Evolutionary conservation across 2,888 invertebrate species (phyloP), one percentile per base, ranked within the genome.

Genomic region (Tachystola acroxantha): DNA sequence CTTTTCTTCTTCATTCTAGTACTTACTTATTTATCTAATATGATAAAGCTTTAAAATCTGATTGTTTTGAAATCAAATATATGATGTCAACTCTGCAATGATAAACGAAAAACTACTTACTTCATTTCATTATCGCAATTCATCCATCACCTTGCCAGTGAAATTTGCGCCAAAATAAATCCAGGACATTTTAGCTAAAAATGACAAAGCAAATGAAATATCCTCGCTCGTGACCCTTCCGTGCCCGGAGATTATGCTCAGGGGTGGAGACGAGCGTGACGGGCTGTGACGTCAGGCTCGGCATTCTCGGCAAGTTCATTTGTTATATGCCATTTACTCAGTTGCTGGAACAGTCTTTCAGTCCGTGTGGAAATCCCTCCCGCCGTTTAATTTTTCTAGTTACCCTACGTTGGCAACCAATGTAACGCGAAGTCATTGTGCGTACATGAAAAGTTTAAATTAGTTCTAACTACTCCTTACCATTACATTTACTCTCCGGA

Each of bases 131-230:
- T n/a, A 36, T 32, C 22, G 14, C 12, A 10, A 32, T 7, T 34
- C 25, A 40, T 40, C 36, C 36, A 40, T 40, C 36, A 40, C 26
- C 33, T 9, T 19, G 31, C 36, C 42, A 33, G 20, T 31, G 19
- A 27, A 36, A 36, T 24, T 34, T 33, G 33, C 10, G 33, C 13
- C 25, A 24, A 38, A 16, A 22, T 12, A 12, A 36, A 35, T 42
- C 14, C 16, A 33, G 25, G 30, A 28, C 26, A 14, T 14, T 32
- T 36, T 16, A 1, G 7, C 11, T 30, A 27, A 36, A 34, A 33
- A 34, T 34, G 25, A 26, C 22, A 11, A 32, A 33, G 16, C 10
- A 32, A 16, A 32, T 25, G 33, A 33, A 32, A 33, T 13, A 13
- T 10, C 22, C n/a, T n/a, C n/a, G n/a, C n/a, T n/a, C 20, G 25